These are phyloP conservation scores for Pelobates fuscus DNA, from an alignment of 2,113 vertebrate species.

Conservation along the genomic window DNA sequence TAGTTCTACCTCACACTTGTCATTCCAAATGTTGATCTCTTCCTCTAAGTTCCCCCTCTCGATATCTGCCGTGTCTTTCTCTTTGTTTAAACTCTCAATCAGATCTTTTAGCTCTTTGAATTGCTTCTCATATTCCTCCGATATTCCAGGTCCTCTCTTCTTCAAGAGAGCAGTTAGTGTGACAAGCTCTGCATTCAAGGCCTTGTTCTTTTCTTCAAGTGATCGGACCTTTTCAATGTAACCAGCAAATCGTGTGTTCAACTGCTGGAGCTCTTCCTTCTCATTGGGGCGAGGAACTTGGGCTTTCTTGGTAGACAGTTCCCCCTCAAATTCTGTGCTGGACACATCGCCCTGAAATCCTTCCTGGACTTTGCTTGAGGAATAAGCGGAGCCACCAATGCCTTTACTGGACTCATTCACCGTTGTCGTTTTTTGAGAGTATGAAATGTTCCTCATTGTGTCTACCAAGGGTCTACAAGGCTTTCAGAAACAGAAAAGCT, in stretches of 20 bases:
- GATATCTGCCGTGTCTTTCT: constrained; percentile 67
- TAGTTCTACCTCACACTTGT: constrained; percentile 74
- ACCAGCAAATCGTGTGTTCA: constrained; percentile 91
- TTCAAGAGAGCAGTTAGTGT: constrained; percentile 76
- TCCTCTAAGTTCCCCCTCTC: constrained; percentile 63
- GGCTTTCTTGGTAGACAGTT: constrained; percentile 65
- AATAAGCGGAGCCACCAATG: no score
- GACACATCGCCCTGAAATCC: constrained; percentile 60
- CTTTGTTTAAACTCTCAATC: constrained; percentile 72
- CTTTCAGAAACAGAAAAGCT: constrained; percentile 9
- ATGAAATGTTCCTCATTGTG: constrained; percentile 71
- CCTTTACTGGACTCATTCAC: constrained; percentile 66
- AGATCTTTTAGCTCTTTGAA: constrained; percentile 78
- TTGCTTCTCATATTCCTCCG: constrained; percentile 82
- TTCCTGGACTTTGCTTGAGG: constrained; percentile 12
- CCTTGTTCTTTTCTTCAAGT: constrained; percentile 86
- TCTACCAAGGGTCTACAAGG: background rate
- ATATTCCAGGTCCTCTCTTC: constrained; percentile 78
- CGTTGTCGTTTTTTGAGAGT: constrained; percentile 70
- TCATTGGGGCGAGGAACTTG: constrained; percentile 77
- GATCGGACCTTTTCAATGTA: constrained; percentile 90
- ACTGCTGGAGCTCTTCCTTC: constrained; percentile 85
- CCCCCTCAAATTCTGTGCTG: no score
- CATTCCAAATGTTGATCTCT: constrained; percentile 68
- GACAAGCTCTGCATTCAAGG: constrained; percentile 83